phyloP scores from a whole-genome alignment of 2,113 vertebrate species.

The Psammodynastes pulverulentus region DNA sequence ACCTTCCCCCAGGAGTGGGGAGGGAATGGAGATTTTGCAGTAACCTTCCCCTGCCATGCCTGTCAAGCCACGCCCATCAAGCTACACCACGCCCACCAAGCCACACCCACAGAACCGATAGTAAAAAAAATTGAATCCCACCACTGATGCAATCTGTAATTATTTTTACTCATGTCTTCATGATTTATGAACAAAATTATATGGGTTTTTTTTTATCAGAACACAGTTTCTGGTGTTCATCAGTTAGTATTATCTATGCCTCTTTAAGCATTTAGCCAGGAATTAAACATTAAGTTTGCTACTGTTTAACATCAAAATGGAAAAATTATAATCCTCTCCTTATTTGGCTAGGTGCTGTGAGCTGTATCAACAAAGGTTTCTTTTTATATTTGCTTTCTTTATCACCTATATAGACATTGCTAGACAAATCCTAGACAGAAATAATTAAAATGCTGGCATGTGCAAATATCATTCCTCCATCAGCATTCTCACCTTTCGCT shows the following conservation, averaged over 20 bases:
- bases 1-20: too few relatives aligned
- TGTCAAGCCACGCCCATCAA: too few relatives aligned
- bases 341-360: conserved; percentile 29
- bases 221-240: neutral
- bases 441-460: conserved; percentile 55
- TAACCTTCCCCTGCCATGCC: too few relatives aligned
- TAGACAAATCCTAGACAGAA: conserved; percentile 56
- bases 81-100: too few relatives aligned
- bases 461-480: conserved; percentile 56
- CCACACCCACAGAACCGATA: too few relatives aligned
- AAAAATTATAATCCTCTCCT: conserved; percentile 24
- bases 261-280: neutral
- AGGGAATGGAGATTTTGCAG: too few relatives aligned
- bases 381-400: conserved; percentile 20
- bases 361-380: conserved; percentile 26
- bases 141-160: neutral
- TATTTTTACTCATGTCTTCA: neutral
- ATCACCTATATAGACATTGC: conserved; percentile 45
- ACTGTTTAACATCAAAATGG: conserved; percentile 42
- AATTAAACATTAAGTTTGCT: conserved; percentile 2
- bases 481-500: conserved; percentile 55
- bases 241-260: neutral
- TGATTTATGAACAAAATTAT: neutral
- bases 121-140: too few relatives aligned
- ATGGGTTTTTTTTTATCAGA: neutral